These are phyloP conservation scores for Brachyistius frenatus DNA, from an alignment of 2,113 vertebrate genomes.

Conservation along the genomic window DNA sequence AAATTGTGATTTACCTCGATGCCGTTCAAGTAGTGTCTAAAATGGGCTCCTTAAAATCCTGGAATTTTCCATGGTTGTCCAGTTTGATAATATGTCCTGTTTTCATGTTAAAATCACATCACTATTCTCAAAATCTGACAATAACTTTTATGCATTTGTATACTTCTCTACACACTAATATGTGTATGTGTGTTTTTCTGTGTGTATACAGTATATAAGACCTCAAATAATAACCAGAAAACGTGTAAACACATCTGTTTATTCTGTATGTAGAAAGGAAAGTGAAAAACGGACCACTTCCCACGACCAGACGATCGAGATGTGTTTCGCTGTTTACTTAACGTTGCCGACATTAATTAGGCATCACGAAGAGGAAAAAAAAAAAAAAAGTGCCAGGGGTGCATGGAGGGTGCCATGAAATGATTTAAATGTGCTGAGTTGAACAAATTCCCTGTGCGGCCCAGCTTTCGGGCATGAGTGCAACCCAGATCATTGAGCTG, in stretches of 20 bases:
- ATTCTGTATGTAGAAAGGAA: not conserved
- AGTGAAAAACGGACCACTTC: not conserved
- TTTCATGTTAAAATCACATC: too few species aligned
- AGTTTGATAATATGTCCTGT: too few species aligned
- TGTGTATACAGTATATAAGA: too few species aligned
- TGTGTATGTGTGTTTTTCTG: too few species aligned
- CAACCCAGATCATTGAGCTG: constrained; percentile 53
- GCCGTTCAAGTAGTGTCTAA: not conserved
- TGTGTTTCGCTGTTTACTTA: not conserved
- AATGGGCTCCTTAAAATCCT: too few species aligned
- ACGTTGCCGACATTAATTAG: constrained; percentile 28
- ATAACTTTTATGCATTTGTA: too few species aligned
- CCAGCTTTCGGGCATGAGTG: constrained; percentile 34
- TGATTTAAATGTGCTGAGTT: constrained; percentile 37
- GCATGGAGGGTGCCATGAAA: constrained; percentile 15
- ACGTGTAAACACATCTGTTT: not conserved
- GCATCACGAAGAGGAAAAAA: constrained; percentile 8
- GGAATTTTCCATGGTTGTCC: too few species aligned
- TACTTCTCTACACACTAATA: too few species aligned
- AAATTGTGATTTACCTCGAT: not conserved
- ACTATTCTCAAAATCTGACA: too few species aligned
- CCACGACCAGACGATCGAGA: not conserved
- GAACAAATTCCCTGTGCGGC: constrained; percentile 24
- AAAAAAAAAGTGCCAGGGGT: not conserved
- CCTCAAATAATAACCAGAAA: too few species aligned